A percentile compares a stretch with the other conserved stretches of the same genome.
phyloP scores from a whole-genome alignment of 2,888 invertebrate species.

The Ferrisia virgata region DNA sequence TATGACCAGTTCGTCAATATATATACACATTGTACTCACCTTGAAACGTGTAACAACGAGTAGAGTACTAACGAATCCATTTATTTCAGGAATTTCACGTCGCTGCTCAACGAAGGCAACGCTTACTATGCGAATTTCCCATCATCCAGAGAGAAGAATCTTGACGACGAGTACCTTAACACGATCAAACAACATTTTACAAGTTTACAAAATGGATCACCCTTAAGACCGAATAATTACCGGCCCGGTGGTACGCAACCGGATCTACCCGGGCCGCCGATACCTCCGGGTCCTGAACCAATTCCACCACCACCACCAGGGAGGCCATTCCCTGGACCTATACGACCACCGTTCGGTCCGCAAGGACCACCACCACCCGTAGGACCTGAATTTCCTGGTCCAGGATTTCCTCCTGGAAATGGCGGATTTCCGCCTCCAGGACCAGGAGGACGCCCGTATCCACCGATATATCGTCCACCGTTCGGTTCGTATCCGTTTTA shows the following conservation, averaged over 20 bases:
- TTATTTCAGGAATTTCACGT: conserved; percentile 15
- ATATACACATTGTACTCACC: neutral
- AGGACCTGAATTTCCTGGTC: neutral
- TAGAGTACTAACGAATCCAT: neutral
- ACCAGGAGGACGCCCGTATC: neutral
- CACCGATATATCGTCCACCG: conserved; percentile 5
- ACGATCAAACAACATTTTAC: conserved; percentile 6
- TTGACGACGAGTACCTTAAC: neutral
- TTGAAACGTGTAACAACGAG: neutral
- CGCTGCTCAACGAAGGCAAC: neutral
- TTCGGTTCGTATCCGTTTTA: conserved; percentile 36
- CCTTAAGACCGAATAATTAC: neutral
- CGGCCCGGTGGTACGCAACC: neutral
- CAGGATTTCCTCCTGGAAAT: neutral
- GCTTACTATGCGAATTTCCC: neutral
- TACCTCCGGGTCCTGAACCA: neutral
- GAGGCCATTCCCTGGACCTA: neutral
- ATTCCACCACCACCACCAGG: conserved; percentile 40
- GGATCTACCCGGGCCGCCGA: neutral
- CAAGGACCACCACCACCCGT: conserved; percentile 24
- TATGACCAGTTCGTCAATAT: neutral
- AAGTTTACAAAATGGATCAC: neutral
- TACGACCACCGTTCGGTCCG: neutral
- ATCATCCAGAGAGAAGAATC: neutral
- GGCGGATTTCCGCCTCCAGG: neutral